Percentiles rank a stretch among this genome's conserved stretches.
These are phyloP conservation scores for Incurvaria masculella DNA, from an alignment of 2,888 invertebrate species.

Conservation along the genomic window DNA sequence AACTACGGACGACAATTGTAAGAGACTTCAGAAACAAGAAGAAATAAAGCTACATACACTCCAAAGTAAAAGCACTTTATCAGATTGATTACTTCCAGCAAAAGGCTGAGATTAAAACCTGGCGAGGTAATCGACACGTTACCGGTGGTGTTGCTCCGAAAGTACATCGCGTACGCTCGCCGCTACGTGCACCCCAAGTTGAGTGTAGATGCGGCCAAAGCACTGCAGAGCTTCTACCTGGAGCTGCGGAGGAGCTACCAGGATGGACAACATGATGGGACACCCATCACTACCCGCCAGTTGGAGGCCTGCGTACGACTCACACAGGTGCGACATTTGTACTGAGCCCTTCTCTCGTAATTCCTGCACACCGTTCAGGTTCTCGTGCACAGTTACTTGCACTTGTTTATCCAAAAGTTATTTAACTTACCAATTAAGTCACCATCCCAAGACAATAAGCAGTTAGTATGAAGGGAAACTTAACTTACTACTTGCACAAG, in stretches of 20 bases:
- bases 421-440: neutral
- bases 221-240: constrained; percentile 77
- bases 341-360: too few species aligned
- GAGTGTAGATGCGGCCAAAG: constrained; percentile 64
- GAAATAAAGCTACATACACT: too few species aligned
- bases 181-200: constrained; percentile 83
- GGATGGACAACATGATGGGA: constrained; percentile 59
- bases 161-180: constrained; percentile 89
- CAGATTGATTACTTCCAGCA: constrained; percentile 47
- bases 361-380: too few species aligned
- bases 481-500: too few species aligned
- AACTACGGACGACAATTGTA: too few species aligned
- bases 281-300: constrained; percentile 83
- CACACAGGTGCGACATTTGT: constrained; percentile 62
- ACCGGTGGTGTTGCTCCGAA: constrained; percentile 74
- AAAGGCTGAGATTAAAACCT: constrained; percentile 55
- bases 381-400: neutral
- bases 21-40: too few species aligned
- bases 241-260: constrained; percentile 68
- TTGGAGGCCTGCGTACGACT: constrained; percentile 85
- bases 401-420: neutral
- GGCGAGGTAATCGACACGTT: constrained; percentile 68
- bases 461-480: too few species aligned
- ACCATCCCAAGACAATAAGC: too few species aligned
- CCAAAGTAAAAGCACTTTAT: too few species aligned